A percentile compares a stretch with the other conserved stretches of the same genome.
These are phyloP conservation scores for Gymnocypris eckloni DNA, from an alignment of 2,797 vertebrate genomes.

Conservation along the genomic window DNA sequence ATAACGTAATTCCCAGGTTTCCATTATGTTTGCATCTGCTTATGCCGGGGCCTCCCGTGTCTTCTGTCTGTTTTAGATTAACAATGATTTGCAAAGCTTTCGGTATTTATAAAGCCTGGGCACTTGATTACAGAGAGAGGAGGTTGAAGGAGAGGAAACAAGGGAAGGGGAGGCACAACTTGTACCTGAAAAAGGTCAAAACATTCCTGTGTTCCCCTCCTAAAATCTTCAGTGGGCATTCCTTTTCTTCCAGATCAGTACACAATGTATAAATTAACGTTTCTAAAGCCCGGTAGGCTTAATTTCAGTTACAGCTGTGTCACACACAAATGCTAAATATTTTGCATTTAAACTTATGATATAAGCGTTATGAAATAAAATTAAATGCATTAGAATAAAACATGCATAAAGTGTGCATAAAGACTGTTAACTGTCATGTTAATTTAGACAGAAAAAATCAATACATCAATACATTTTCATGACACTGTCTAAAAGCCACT, in stretches of 20 bases:
- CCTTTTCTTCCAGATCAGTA: conserved; percentile 37
- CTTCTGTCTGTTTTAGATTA: conserved; percentile 41
- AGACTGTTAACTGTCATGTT: neutral
- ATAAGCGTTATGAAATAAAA: neutral
- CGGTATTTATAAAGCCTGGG: conserved; percentile 14
- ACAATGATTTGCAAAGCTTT: conserved; percentile 20
- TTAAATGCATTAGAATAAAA: neutral
- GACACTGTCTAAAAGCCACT: neutral
- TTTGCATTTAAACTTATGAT: neutral
- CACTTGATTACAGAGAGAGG: conserved; percentile 27
- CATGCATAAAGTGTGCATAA: neutral
- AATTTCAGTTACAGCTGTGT: neutral
- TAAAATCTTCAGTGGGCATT: conserved; percentile 21
- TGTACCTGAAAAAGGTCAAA: conserved; percentile 49
- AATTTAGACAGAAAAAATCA: neutral
- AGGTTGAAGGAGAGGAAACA: conserved; percentile 9
- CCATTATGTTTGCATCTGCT: conserved; percentile 32
- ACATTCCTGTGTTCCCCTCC: conserved; percentile 23
- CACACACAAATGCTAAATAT: neutral
- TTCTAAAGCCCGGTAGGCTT: neutral
- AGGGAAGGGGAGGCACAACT: conserved; percentile 7
- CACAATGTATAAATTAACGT: neutral
- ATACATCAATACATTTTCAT: neutral
- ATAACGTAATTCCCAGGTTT: conserved; percentile 22
- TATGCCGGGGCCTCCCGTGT: neutral